Evolutionary conservation across 2,113 vertebrate species (phyloP).

Genomic region (Chloroceryle aenea): DNA sequence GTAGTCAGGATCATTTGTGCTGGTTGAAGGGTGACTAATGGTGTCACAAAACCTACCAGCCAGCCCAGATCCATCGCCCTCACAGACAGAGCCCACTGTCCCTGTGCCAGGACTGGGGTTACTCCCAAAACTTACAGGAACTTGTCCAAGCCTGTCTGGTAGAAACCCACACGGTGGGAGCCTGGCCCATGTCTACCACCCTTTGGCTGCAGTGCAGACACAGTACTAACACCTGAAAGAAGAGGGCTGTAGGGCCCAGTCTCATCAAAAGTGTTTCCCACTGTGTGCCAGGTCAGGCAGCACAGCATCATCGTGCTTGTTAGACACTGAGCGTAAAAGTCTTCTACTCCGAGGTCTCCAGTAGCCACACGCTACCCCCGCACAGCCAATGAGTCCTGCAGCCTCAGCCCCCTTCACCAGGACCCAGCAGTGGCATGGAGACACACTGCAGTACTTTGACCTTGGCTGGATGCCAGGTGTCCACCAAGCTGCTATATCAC

Average conservation of each 20-base stretch:
- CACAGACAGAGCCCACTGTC: background rate
- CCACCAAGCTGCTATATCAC: too few relatives aligned
- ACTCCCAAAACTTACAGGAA: background rate
- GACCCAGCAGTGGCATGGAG: background rate
- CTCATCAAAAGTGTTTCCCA: background rate
- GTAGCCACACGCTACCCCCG: background rate
- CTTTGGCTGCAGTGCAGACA: background rate
- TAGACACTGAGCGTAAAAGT: background rate
- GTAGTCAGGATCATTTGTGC: background rate
- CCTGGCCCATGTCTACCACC: background rate
- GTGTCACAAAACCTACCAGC: background rate
- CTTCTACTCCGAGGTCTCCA: fast-evolving
- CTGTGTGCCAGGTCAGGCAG: background rate
- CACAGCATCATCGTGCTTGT: too few relatives aligned
- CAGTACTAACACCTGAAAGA: background rate
- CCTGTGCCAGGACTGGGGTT: background rate
- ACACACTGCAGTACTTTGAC: background rate
- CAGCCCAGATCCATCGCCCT: background rate
- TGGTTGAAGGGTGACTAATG: fast-evolving
- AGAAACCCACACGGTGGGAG: background rate
- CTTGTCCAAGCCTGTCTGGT: background rate
- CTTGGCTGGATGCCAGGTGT: too few relatives aligned
- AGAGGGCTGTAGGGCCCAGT: background rate
- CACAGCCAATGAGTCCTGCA: fast-evolving
- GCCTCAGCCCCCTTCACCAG: background rate